A percentile compares a stretch with the other conserved stretches of the same genome.
phyloP scores from a whole-genome alignment of 2,113 vertebrate species.

The Proteles cristata region DNA sequence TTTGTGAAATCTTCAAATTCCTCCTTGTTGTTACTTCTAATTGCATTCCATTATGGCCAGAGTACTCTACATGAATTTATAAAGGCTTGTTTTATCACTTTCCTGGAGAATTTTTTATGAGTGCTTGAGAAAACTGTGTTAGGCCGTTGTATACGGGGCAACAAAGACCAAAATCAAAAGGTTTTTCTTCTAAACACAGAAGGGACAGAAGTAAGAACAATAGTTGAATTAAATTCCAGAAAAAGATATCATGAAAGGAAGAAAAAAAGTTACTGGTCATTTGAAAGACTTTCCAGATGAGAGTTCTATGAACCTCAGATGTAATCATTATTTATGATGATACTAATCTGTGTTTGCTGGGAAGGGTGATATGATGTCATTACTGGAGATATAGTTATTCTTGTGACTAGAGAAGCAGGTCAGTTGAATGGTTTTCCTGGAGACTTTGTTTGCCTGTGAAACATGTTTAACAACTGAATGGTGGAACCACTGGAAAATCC shows the following conservation, averaged over 20 bases:
- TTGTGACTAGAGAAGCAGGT: neutral
- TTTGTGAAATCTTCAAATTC: neutral
- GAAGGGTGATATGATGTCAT: neutral
- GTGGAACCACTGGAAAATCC: too few relatives aligned
- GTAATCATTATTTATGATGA: neutral
- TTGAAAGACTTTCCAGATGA: neutral
- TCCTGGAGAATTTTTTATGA: neutral
- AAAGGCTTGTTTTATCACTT: neutral
- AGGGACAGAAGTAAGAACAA: neutral
- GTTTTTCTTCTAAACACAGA: neutral
- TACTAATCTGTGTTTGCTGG: neutral
- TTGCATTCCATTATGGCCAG: neutral
- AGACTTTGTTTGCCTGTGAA: neutral
- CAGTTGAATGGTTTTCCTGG: neutral
- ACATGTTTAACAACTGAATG: neutral
- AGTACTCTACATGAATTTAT: neutral
- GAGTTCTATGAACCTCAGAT: neutral
- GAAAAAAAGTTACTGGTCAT: neutral
- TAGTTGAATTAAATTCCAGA: neutral
- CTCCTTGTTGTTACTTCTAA: neutral
- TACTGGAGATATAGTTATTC: neutral
- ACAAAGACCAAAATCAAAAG: neutral
- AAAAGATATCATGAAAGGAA: neutral
- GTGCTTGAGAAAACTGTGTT: neutral
- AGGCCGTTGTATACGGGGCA: neutral